Base-by-base conservation (phyloP, 2,113 vertebrate genomes). In the Ovis canadensis region DNA sequence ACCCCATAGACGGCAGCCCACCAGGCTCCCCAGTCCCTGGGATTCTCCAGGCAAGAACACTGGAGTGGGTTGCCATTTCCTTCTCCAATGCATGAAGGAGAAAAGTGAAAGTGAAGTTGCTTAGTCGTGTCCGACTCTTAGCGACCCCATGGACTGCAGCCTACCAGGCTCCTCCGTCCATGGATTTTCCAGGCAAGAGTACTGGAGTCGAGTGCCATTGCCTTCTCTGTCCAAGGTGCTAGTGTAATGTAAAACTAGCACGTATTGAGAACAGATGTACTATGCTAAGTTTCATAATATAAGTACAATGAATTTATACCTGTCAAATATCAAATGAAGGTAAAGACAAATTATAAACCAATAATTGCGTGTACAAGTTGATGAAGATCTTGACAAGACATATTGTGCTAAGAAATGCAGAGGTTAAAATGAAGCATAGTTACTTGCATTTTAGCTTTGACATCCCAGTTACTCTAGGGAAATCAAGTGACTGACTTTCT, bases 341-440 rank as follows among this genome's bases (percentile, higher is more conserved):
- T 92, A 85, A 84, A 64, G 43, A 36, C 16, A 84, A 86, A 94
- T 25, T 45, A 80, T 36, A 95, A 98, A 93, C 10, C n/a, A 96
- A 55, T 77, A 67, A 89, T 23, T 94, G 2, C 4, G 67, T 91
- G 94, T 9, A 50, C 71, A 11, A 83, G 64, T 45, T 77, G 81
- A 87, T 80, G 14, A 80, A 78, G 52, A 91, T 55, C 36, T 40
- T 92, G 54, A 60, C 8, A 85, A 90, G 60, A 89, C 84, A 90
- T 17, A 21, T 1, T 52, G 10, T 85, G 40, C 31, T 93, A 86
- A 91, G 15, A 88, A 93, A 96, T 21, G 82, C 19, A 80, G 29
- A 88, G 36, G 31, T 64, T 92, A 54, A 25, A 96, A 23, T 67
- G 36, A 81, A 74, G 45, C 5, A 43, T 67, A 60, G 27, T 86